These are phyloP conservation scores for Chunga burmeisteri DNA, from an alignment of 2,113 vertebrate species.

Conservation along the genomic window DNA sequence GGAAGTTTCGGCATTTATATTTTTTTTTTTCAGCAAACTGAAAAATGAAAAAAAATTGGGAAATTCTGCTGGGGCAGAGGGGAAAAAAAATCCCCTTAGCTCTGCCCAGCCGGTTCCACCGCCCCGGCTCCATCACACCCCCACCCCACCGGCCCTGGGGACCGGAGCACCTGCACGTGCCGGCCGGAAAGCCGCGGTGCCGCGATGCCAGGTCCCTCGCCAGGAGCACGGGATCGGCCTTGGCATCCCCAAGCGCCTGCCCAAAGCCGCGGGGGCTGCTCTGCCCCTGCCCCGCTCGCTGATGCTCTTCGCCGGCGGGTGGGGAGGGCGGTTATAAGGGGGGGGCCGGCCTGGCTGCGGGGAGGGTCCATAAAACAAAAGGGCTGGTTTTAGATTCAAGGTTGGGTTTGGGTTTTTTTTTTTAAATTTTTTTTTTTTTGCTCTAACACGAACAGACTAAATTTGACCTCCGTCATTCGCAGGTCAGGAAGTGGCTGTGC, in stretches of 20 bases:
- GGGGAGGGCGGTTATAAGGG: not conserved
- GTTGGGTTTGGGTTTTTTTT: not conserved
- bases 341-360: not conserved
- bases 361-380: not conserved
- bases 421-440: not conserved
- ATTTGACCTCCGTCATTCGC: not conserved
- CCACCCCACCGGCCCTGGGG: fast-evolving
- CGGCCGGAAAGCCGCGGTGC: fast-evolving
- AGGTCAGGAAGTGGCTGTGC: constrained; percentile 50
- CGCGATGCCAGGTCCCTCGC: not conserved
- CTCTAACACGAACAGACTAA: not conserved
- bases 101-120: not conserved
- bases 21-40: not conserved
- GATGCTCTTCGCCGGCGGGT: fast-evolving
- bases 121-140: not conserved
- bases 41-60: not conserved
- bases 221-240: fast-evolving
- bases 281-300: fast-evolving
- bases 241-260: fast-evolving
- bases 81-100: not conserved
- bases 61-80: not conserved
- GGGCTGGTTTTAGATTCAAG: not conserved
- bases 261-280: fast-evolving
- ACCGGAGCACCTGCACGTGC: not conserved
- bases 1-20: not conserved